A percentile compares a stretch with the other conserved stretches of the same genome.
phyloP scores from a whole-genome alignment of 1,140 invertebrate species.

The Catajapyx aquilonaris region DNA sequence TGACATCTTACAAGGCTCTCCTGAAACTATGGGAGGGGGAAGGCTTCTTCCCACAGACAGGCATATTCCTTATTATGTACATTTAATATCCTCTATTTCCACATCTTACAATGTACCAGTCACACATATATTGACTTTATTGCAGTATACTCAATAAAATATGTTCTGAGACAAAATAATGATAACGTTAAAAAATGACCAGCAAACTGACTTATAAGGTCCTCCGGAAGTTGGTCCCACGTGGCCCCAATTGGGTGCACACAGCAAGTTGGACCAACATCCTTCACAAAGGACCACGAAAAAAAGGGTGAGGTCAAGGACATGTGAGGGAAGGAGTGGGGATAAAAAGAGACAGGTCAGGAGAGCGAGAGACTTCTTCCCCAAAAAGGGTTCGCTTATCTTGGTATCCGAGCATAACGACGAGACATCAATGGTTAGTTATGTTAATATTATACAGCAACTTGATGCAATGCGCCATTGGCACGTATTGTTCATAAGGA shows the following conservation, averaged over 20 bases:
- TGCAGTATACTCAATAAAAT: constrained; percentile 9
- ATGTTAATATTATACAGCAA: constrained; percentile 8
- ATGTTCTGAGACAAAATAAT: background rate
- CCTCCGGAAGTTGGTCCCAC: no score
- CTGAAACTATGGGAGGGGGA: no score
- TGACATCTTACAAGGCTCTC: no score
- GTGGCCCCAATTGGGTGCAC: no score
- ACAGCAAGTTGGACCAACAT: constrained; percentile 6
- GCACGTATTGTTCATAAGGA: constrained; percentile 12
- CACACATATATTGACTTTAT: constrained; percentile 9
- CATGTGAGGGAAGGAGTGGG: background rate
- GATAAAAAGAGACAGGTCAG: background rate
- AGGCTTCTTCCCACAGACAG: no score
- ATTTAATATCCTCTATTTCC: no score
- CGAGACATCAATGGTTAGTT: constrained; percentile 8
- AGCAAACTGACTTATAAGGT: no score
- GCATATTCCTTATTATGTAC: no score
- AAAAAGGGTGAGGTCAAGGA: background rate
- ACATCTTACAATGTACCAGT: no score
- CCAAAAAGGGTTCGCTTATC: constrained; percentile 11
- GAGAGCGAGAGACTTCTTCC: constrained; percentile 1
- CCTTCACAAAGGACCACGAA: constrained; percentile 1
- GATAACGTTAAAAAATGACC: no score
- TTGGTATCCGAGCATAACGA: constrained; percentile 9
- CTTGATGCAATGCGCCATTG: constrained; percentile 11